Conservation (phyloP, 2,113 vertebrate species). For the Prietella phreatophila region DNA sequence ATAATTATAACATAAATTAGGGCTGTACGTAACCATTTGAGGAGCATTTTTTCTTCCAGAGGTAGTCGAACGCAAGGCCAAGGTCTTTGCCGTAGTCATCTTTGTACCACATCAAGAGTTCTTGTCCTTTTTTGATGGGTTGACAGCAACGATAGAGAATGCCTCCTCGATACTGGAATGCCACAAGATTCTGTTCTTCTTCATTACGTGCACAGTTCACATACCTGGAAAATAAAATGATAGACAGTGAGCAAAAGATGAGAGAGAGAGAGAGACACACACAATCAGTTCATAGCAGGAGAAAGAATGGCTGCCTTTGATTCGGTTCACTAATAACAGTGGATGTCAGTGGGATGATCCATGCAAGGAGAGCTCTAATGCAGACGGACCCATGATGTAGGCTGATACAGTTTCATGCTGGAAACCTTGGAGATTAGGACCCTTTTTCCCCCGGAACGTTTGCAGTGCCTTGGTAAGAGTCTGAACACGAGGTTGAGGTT, state of each 20-base stretch:
- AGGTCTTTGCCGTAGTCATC: conserved; percentile 5
- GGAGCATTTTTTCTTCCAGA: conserved; percentile 13
- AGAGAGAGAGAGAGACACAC: neutral
- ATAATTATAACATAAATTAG: neutral
- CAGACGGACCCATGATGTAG: neutral
- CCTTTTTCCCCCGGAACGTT: neutral
- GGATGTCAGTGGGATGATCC: neutral
- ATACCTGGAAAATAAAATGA: neutral
- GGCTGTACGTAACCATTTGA: neutral
- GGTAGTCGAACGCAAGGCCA: neutral
- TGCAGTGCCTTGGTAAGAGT: neutral
- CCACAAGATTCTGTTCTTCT: conserved; percentile 14
- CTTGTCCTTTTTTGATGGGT: neutral
- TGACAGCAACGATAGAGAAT: neutral
- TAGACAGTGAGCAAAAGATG: neutral
- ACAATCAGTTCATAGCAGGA: neutral
- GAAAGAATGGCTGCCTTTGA: neutral
- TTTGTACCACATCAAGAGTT: conserved; percentile 12
- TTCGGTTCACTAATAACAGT: neutral
- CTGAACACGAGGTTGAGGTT: neutral
- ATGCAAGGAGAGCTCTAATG: neutral
- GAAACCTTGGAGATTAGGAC: neutral
- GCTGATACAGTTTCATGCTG: neutral
- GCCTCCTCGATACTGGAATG: conserved; percentile 5
- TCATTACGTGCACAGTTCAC: conserved; percentile 5